Evolutionary conservation across 2,888 invertebrate genomes (phyloP).

Genomic region (Disparrhopalites patrizii): DNA sequence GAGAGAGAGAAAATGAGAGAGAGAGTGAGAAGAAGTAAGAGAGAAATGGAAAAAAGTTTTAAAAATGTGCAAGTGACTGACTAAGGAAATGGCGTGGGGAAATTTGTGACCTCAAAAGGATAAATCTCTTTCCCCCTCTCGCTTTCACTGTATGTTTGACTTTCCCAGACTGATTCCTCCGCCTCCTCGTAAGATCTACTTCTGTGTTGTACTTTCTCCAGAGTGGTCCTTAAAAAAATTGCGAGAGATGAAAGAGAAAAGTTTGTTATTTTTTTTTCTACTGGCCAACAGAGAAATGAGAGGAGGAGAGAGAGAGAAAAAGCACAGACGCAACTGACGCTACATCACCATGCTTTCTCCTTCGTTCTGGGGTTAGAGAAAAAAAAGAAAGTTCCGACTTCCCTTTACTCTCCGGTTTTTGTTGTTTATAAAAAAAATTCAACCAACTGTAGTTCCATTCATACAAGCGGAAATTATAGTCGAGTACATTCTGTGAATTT

Average conservation of each 20-base stretch:
- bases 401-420: background rate
- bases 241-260: slow-evolving; percentile 29
- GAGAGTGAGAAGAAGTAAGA: background rate
- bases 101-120: too few relatives aligned
- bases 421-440: too few relatives aligned
- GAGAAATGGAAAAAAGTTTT: slow-evolving; percentile 29
- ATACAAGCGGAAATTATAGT: background rate
- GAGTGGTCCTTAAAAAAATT: background rate
- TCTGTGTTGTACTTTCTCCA: too few relatives aligned
- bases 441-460: too few relatives aligned
- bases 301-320: background rate
- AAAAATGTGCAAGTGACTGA: slow-evolving; percentile 33
- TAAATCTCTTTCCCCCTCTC: too few relatives aligned
- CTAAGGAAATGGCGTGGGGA: slow-evolving; percentile 33
- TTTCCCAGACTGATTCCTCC: too few relatives aligned
- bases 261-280: too few relatives aligned
- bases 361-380: too few relatives aligned
- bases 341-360: background rate
- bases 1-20: slow-evolving; percentile 7
- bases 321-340: slow-evolving; percentile 6
- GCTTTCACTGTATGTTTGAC: too few relatives aligned
- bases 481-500: background rate
- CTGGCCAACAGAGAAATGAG: too few relatives aligned
- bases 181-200: too few relatives aligned
- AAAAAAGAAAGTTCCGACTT: too few relatives aligned